Evolutionary conservation across 2,888 invertebrate genomes (phyloP).

Genomic region (Tipula helvola): DNA sequence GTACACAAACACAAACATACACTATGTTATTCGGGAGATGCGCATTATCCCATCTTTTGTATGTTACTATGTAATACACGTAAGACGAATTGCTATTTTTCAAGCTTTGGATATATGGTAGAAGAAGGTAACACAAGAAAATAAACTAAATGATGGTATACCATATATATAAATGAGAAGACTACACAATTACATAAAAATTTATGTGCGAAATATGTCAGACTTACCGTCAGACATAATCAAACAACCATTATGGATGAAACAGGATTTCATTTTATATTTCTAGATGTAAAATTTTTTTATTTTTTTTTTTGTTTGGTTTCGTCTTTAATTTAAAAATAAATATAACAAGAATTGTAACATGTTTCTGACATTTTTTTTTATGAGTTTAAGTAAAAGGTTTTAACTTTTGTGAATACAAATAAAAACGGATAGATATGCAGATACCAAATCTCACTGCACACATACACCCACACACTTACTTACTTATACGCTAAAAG

Average conservation of each 20-base stretch:
- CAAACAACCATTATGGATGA: background rate
- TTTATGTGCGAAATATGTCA: background rate
- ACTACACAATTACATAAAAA: background rate
- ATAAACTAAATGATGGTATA: background rate
- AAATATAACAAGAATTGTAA: background rate
- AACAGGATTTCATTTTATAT: background rate
- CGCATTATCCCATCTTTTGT: background rate
- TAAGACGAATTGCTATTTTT: background rate
- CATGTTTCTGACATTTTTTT: background rate
- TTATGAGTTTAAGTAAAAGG: background rate
- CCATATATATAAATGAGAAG: background rate
- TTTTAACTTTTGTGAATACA: background rate
- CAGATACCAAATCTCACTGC: background rate
- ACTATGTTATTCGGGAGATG: background rate
- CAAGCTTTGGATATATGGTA: background rate
- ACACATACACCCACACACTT: too few species aligned
- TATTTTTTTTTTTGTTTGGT: too few species aligned
- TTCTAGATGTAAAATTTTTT: background rate
- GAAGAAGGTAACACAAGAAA: background rate
- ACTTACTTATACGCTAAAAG: background rate
- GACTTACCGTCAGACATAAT: background rate
- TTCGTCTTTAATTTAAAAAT: background rate
- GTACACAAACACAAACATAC: background rate
- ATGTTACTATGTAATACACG: background rate
- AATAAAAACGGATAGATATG: background rate